Evolutionary conservation across 2,888 invertebrate genomes (phyloP), one percentile per base, ranked within the genome.

Genomic region (Agrotis ipsilon): DNA sequence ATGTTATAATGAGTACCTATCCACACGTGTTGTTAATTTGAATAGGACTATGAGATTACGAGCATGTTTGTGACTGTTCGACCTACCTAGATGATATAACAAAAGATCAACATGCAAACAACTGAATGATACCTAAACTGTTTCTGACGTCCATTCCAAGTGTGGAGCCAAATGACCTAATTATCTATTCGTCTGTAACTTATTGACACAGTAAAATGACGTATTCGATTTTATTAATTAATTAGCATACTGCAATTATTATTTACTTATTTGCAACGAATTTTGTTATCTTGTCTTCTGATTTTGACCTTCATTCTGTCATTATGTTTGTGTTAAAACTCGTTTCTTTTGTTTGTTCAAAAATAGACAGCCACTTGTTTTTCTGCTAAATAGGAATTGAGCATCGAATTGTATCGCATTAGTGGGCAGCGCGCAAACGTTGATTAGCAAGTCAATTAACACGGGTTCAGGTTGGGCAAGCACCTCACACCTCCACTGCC

Each of bases 371-470:
- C 49, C n/a, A 66, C 68, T 78, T 81, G 72, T 76, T 82, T 83
- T 83, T 72, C 78, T 75, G 79, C 52, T 78, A 70, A 71, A 72
- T 68, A 67, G 72, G 75, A 78, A 74, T 78, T 72, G 66, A 70
- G 49, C 75, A 72, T 83, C 70, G 70, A 79, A 81, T 81, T 78
- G 80, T 80, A 81, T 72, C 81, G 81, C 80, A 84, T 83, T 86
- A 81, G 72, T 71, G 69, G 81, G 63, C 72, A 68, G 83, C 79
- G 79, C 84, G 86, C 87, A 81, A 87, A 86, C 84, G 82, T 84
- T 86, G 80, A 92, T 91, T 91, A 91, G 91, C 92, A 92, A 91
- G 89, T 92, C 89, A 87, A 90, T 90, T 90, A 90, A 86, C 86
- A 75, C 78, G 86, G 71, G 88, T 90, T 88, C 88, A 89, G 78